Evolutionary conservation across 2,888 invertebrate species (phyloP).

Genomic region (Blera fallax): DNA sequence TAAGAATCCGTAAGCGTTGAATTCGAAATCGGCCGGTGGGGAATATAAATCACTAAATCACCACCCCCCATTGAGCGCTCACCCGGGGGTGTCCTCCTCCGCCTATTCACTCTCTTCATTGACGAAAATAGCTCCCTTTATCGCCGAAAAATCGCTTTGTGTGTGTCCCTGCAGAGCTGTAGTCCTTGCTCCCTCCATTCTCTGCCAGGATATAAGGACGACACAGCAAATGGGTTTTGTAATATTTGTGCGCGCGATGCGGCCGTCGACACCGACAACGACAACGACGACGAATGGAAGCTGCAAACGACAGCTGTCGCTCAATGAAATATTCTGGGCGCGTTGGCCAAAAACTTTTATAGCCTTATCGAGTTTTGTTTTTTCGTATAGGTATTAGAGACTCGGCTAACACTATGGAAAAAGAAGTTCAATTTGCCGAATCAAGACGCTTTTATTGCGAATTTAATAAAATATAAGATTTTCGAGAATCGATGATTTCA

Average conservation of each 20-base stretch:
- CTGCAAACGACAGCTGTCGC: constrained; percentile 70
- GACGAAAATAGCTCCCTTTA: constrained; percentile 64
- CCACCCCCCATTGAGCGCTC: constrained; percentile 48
- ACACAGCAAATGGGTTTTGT: constrained; percentile 56
- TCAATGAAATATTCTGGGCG: constrained; percentile 69
- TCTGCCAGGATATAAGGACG: constrained; percentile 12
- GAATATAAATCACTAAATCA: constrained; percentile 70
- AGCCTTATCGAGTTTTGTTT: constrained; percentile 66
- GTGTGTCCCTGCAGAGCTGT: constrained; percentile 35
- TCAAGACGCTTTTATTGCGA: constrained; percentile 71
- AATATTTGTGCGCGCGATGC: constrained; percentile 57
- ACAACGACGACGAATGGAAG: constrained; percentile 35
- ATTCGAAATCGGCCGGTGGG: constrained; percentile 61
- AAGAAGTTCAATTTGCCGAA: constrained; percentile 71
- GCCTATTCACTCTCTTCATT: constrained; percentile 29
- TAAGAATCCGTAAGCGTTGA: constrained; percentile 65
- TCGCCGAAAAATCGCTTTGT: constrained; percentile 48
- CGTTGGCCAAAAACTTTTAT: constrained; percentile 70
- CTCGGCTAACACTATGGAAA: constrained; percentile 42
- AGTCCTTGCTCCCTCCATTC: constrained; percentile 6
- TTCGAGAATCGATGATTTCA: constrained; percentile 53
- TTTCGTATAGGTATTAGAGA: constrained; percentile 38
- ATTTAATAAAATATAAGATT: constrained; percentile 72
- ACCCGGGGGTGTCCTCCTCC: constrained; percentile 28
- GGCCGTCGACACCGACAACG: no score